Percentiles rank a stretch among this genome's conserved stretches.
phyloP scores from a whole-genome alignment of 2,113 vertebrate genomes.

The Sylvia atricapilla region DNA sequence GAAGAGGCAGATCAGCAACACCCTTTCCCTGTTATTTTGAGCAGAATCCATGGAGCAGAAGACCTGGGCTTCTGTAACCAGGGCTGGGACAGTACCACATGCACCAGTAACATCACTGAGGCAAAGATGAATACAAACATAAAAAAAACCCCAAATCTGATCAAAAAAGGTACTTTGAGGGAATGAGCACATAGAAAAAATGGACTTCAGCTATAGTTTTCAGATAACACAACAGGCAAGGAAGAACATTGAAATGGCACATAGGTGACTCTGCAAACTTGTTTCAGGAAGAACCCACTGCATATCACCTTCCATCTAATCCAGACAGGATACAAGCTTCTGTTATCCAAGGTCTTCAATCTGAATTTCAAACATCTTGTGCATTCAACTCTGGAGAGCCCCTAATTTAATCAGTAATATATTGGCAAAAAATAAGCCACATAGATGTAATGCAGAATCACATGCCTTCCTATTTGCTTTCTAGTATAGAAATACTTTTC shows the following conservation, averaged over 20 bases:
- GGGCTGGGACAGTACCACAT: not conserved
- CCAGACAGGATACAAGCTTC: not conserved
- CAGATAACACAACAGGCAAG: not conserved
- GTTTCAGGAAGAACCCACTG: not conserved
- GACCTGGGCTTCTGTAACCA: not conserved
- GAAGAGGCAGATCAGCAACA: not conserved
- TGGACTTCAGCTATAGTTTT: not conserved
- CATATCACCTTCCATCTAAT: not conserved
- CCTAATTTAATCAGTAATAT: not conserved
- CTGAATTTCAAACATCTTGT: not conserved
- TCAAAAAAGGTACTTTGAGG: not conserved
- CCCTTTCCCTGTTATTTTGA: not conserved
- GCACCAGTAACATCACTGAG: not conserved
- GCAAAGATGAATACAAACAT: not conserved
- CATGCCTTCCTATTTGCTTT: not conserved
- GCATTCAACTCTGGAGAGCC: not conserved
- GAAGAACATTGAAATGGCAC: not conserved
- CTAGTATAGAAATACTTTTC: not conserved
- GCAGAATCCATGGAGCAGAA: not conserved
- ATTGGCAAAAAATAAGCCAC: not conserved
- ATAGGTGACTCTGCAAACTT: not conserved
- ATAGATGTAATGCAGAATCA: not conserved
- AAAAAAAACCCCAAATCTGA: not conserved
- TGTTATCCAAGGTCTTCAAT: not conserved
- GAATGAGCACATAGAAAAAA: not conserved